Conservation (phyloP, 2,888 invertebrate species). For the Siphlonurus alternatus region DNA sequence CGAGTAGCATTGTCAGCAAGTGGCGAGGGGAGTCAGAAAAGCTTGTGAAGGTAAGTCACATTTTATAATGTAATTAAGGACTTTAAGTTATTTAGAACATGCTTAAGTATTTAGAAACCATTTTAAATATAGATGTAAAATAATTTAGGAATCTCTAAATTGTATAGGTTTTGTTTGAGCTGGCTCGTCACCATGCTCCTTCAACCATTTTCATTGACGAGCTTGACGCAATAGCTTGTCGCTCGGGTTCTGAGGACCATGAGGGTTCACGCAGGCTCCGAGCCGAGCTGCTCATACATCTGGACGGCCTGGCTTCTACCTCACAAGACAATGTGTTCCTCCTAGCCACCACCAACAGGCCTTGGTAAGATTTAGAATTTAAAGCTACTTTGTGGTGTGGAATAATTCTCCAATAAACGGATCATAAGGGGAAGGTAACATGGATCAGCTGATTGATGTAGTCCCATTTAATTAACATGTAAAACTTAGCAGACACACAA, state of each 20-base stretch:
- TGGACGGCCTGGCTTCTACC: slow-evolving; percentile 53
- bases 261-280: slow-evolving; percentile 78
- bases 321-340: slow-evolving; percentile 50
- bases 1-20: slow-evolving; percentile 81
- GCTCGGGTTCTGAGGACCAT: slow-evolving; percentile 44
- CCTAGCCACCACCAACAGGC: slow-evolving; percentile 78
- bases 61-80: too few relatives aligned
- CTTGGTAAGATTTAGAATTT: slow-evolving; percentile 43
- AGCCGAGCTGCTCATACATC: slow-evolving; percentile 70
- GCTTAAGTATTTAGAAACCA: too few relatives aligned
- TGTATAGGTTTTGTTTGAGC: slow-evolving; percentile 60
- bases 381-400: slow-evolving; percentile 7
- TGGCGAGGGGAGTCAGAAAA: slow-evolving; percentile 96
- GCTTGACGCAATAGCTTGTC: slow-evolving; percentile 61
- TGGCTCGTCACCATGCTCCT: slow-evolving; percentile 70
- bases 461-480: too few relatives aligned
- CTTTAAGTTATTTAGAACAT: too few relatives aligned
- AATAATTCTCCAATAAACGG: too few relatives aligned
- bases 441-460: too few relatives aligned
- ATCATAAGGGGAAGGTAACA: too few relatives aligned
- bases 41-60: slow-evolving; percentile 49
- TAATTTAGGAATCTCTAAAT: too few relatives aligned
- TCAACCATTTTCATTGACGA: slow-evolving; percentile 89
- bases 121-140: too few relatives aligned
- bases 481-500: too few relatives aligned